phyloP scores from a whole-genome alignment of 2,113 vertebrate genomes.

The Festucalex cinctus region DNA sequence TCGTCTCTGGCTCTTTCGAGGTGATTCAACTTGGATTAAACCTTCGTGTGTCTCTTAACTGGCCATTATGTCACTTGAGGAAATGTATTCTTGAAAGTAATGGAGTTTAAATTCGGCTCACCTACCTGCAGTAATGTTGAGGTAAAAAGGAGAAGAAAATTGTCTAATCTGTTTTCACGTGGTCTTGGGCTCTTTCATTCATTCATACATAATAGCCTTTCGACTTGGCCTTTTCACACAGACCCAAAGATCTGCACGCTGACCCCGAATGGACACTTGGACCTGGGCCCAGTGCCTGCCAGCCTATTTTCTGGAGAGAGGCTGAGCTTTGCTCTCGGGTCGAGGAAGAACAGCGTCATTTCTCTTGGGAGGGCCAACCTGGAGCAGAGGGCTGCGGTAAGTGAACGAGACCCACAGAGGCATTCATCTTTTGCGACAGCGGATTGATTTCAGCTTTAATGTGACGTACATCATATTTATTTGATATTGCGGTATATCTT shows the following conservation, averaged over 20 bases:
- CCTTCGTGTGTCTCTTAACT: constrained; percentile 13
- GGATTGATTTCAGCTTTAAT: not conserved
- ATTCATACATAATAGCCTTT: constrained; percentile 6
- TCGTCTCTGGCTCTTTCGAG: constrained; percentile 16
- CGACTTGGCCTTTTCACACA: constrained; percentile 42
- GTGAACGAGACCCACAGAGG: constrained; percentile 4
- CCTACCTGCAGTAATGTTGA: not conserved
- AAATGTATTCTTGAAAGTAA: constrained; percentile 26
- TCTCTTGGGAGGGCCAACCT: constrained; percentile 84
- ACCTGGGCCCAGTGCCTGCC: constrained; percentile 73
- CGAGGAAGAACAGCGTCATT: constrained; percentile 90
- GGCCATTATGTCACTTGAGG: constrained; percentile 29
- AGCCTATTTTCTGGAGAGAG: constrained; percentile 83
- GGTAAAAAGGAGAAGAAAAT: constrained; percentile 8
- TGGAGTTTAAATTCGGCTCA: constrained; percentile 12
- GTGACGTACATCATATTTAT: not conserved
- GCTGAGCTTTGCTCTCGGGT: constrained; percentile 76
- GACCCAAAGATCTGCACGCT: constrained; percentile 89
- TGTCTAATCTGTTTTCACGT: constrained; percentile 3
- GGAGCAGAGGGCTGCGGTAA: constrained; percentile 84
- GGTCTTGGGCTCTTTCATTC: constrained; percentile 7
- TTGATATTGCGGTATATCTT: not conserved
- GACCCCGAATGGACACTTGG: constrained; percentile 94
- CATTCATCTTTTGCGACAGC: not conserved
- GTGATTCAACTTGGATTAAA: constrained; percentile 39